Conservation (phyloP, 2,888 invertebrate genomes). For the Timema cristinae region DNA sequence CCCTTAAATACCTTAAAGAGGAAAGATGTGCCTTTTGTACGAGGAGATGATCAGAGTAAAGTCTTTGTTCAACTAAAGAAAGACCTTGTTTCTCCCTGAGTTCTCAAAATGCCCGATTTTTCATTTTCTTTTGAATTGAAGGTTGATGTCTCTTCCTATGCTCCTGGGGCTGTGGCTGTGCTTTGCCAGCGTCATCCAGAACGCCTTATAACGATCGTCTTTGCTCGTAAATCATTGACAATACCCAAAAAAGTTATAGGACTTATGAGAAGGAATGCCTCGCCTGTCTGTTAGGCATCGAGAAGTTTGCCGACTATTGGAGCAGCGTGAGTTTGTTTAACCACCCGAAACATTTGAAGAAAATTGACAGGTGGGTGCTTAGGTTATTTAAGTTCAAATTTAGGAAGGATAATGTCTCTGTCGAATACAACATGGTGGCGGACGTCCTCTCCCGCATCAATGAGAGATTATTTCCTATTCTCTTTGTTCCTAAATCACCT, state of each 20-base stretch:
- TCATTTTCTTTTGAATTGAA: background rate
- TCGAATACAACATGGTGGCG: background rate
- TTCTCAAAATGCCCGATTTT: background rate
- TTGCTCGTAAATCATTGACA: background rate
- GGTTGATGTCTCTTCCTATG: background rate
- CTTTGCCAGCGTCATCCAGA: background rate
- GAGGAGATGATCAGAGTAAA: background rate
- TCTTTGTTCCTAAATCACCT: no score
- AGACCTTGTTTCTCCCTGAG: background rate
- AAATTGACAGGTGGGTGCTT: no score
- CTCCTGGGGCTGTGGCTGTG: background rate
- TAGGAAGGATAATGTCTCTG: background rate
- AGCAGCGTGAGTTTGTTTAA: background rate
- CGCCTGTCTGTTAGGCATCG: background rate
- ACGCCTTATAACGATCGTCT: background rate
- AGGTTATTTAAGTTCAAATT: background rate
- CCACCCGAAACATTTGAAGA: background rate
- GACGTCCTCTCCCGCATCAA: no score
- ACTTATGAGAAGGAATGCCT: background rate
- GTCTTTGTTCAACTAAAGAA: background rate
- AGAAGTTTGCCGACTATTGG: background rate
- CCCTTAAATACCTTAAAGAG: background rate
- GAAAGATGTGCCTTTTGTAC: background rate
- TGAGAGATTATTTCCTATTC: no score
- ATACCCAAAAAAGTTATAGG: background rate